Conservation (phyloP, 2,797 vertebrate genomes). For the Thaleichthys pacificus region DNA sequence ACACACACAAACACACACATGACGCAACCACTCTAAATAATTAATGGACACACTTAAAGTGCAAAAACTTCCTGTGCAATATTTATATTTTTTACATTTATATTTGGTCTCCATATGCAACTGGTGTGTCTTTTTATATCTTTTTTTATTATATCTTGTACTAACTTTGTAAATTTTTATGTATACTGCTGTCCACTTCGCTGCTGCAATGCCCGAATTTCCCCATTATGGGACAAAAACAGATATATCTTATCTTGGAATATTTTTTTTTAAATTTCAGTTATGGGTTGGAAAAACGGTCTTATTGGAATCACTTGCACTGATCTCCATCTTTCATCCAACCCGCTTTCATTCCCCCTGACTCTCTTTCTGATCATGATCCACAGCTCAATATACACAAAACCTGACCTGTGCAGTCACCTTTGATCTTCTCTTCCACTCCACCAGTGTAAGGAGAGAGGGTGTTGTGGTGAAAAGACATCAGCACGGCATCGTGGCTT, state of each 20-base stretch:
- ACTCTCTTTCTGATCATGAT: not conserved
- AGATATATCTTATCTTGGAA: not conserved
- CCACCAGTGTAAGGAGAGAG: not conserved
- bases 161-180: too few species aligned
- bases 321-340: slow-evolving; percentile 53
- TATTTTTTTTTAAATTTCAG: slow-evolving; percentile 12
- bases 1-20: too few species aligned
- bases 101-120: too few species aligned
- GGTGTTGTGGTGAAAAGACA: not conserved
- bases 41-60: too few species aligned
- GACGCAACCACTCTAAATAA: too few species aligned
- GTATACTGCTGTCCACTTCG: too few species aligned
- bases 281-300: slow-evolving; percentile 57
- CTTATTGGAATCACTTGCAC: slow-evolving; percentile 56
- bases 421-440: slow-evolving; percentile 26
- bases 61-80: too few species aligned
- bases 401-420: slow-evolving; percentile 22
- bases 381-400: slow-evolving; percentile 11
- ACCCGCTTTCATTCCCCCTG: not conserved
- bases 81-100: too few species aligned
- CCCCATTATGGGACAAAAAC: too few species aligned
- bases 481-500: not conserved
- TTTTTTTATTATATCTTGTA: too few species aligned
- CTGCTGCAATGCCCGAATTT: too few species aligned
- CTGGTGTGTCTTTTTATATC: too few species aligned